Percentiles rank a stretch among this genome's conserved stretches.
These are phyloP conservation scores for Cinara cedri DNA, from an alignment of 2,888 invertebrate species.

Conservation along the genomic window DNA sequence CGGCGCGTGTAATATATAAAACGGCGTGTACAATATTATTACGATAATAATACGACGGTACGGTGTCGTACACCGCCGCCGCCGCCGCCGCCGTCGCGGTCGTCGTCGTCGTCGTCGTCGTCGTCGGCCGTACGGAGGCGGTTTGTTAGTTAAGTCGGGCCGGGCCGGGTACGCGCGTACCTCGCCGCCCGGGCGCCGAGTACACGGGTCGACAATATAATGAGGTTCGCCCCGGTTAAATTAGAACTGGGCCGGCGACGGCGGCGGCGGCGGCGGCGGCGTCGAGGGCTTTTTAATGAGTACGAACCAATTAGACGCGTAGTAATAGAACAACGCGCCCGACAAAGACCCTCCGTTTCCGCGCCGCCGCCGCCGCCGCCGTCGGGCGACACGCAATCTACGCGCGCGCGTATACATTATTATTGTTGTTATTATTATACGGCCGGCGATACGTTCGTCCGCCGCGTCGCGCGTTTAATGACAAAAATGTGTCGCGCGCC, in stretches of 20 bases:
- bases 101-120: background rate
- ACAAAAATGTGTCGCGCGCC: conserved; percentile 27
- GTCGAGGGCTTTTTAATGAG: conserved; percentile 57
- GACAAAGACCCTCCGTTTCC: conserved; percentile 47
- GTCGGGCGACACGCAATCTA: conserved; percentile 45
- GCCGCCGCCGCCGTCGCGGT: too few species aligned
- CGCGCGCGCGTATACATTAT: background rate
- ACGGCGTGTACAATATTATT: too few species aligned
- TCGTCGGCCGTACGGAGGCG: background rate
- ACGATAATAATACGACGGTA: too few species aligned
- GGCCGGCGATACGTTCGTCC: background rate
- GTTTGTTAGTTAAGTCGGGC: background rate
- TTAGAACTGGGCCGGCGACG: conserved; percentile 54
- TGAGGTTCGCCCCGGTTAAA: conserved; percentile 57
- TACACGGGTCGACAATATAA: conserved; percentile 49
- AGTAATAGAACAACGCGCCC: conserved; percentile 54
- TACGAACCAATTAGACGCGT: conserved; percentile 55
- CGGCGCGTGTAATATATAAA: too few species aligned
- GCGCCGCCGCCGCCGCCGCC: background rate
- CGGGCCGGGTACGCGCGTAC: background rate
- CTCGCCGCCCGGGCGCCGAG: background rate
- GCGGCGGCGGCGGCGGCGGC: conserved; percentile 45
- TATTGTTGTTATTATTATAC: conserved; percentile 15
- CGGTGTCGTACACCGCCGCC: too few species aligned
- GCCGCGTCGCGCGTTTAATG: background rate